Evolutionary conservation across 2,113 vertebrate genomes (phyloP).

Genomic region (Embiotoca jacksoni): DNA sequence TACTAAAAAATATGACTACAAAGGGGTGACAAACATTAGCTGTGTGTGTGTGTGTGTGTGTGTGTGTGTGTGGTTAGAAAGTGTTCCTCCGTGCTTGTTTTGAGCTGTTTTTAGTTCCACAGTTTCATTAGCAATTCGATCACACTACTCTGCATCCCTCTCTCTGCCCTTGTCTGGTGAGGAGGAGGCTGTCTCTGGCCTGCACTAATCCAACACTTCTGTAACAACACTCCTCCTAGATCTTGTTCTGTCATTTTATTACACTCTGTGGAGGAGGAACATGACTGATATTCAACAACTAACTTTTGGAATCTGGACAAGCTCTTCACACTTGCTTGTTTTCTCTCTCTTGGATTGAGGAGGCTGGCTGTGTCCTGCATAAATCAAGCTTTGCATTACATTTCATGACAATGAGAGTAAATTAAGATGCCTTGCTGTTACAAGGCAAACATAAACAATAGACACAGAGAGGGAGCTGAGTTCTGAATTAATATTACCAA

Average conservation of each 20-base stretch:
- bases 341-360: conserved; percentile 47
- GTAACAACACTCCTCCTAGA: conserved; percentile 48
- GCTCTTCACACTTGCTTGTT: conserved; percentile 54
- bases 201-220: conserved; percentile 58
- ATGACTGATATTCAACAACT: conserved; percentile 65
- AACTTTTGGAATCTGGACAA: conserved; percentile 69
- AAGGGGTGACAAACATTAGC: not conserved
- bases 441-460: conserved; percentile 34
- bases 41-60: conserved; percentile 7
- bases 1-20: not conserved
- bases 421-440: conserved; percentile 14
- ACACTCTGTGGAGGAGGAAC: conserved; percentile 60
- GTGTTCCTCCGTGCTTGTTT: conserved; percentile 24
- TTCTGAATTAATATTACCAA: conserved; percentile 39
- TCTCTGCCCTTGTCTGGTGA: conserved; percentile 48
- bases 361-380: conserved; percentile 41
- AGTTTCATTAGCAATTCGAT: conserved; percentile 27
- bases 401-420: conserved; percentile 23
- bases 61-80: conserved; percentile 5
- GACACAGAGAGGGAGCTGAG: not conserved
- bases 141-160: conserved; percentile 37
- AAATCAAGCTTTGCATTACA: conserved; percentile 35
- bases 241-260: conserved; percentile 63
- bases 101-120: not conserved
- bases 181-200: conserved; percentile 59